These are phyloP conservation scores for Euplagia quadripunctaria DNA, from an alignment of 2,888 invertebrate species.

Conservation along the genomic window DNA sequence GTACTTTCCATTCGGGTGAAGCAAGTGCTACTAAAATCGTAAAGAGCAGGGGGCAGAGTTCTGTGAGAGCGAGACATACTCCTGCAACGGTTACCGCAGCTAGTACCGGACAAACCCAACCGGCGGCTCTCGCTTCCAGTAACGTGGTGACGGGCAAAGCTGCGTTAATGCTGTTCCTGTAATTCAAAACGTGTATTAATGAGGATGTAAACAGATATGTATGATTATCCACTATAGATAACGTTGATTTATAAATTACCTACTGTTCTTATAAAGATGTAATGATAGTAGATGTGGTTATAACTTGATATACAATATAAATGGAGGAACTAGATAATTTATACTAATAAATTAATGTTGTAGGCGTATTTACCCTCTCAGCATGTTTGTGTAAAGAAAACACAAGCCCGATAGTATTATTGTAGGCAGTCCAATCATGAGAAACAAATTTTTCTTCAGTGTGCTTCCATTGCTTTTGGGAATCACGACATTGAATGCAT, in stretches of 20 bases:
- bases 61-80: slow-evolving; percentile 88
- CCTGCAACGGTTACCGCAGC: slow-evolving; percentile 88
- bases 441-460: slow-evolving; percentile 71
- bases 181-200: slow-evolving; percentile 32
- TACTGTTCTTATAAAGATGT: slow-evolving; percentile 5
- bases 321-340: slow-evolving; percentile 17
- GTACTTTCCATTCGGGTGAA: slow-evolving; percentile 88
- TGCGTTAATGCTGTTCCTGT: slow-evolving; percentile 86
- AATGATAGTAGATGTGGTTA: slow-evolving; percentile 9
- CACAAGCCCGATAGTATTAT: slow-evolving; percentile 74
- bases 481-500: slow-evolving; percentile 74
- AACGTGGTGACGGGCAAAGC: slow-evolving; percentile 88
- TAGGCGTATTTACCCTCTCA: slow-evolving; percentile 72
- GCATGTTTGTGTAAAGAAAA: slow-evolving; percentile 81
- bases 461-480: slow-evolving; percentile 69
- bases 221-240: slow-evolving; percentile 18
- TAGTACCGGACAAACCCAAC: slow-evolving; percentile 88
- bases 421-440: slow-evolving; percentile 76
- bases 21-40: slow-evolving; percentile 86
- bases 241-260: slow-evolving; percentile 20
- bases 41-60: slow-evolving; percentile 87
- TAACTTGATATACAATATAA: slow-evolving; percentile 15
- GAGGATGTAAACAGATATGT: slow-evolving; percentile 27
- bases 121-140: slow-evolving; percentile 87
- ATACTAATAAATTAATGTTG: slow-evolving; percentile 9